These are phyloP conservation scores for Chloromyia formosa DNA, from an alignment of 2,888 invertebrate species.

Conservation along the genomic window DNA sequence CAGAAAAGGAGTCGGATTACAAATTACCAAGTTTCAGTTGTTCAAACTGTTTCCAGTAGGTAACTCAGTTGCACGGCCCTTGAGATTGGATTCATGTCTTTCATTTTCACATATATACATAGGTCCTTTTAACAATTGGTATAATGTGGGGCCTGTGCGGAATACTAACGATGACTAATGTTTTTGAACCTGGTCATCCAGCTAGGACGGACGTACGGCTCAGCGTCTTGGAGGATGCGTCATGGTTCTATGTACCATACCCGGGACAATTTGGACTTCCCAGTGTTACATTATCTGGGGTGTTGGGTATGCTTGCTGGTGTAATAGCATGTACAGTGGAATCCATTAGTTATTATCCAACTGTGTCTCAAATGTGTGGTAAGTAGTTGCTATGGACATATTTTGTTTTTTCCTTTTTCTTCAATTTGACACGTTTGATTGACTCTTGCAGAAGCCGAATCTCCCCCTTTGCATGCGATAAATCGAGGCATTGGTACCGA, in stretches of 20 bases:
- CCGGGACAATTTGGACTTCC: constrained; percentile 85
- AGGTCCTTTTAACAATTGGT: constrained; percentile 79
- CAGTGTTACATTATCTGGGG: constrained; percentile 74
- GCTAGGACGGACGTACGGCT: constrained; percentile 79
- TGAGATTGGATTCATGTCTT: too few species aligned
- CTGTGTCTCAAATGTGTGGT: constrained; percentile 86
- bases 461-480: constrained; percentile 86
- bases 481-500: constrained; percentile 88
- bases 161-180: constrained; percentile 72
- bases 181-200: constrained; percentile 73
- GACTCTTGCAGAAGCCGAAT: constrained; percentile 72
- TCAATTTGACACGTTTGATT: neutral
- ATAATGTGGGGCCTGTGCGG: constrained; percentile 81
- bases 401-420: neutral
- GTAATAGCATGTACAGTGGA: constrained; percentile 82
- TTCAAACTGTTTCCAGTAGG: constrained; percentile 84
- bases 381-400: constrained; percentile 51
- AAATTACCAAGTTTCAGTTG: constrained; percentile 71
- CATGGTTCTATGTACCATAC: constrained; percentile 84
- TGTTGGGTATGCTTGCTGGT: constrained; percentile 80
- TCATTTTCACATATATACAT: constrained; percentile 19
- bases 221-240: constrained; percentile 74
- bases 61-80: constrained; percentile 35
- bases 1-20: constrained; percentile 68
- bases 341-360: constrained; percentile 89